Conservation (phyloP, 2,797 vertebrate genomes). For the Pogonophryne albipinna region DNA sequence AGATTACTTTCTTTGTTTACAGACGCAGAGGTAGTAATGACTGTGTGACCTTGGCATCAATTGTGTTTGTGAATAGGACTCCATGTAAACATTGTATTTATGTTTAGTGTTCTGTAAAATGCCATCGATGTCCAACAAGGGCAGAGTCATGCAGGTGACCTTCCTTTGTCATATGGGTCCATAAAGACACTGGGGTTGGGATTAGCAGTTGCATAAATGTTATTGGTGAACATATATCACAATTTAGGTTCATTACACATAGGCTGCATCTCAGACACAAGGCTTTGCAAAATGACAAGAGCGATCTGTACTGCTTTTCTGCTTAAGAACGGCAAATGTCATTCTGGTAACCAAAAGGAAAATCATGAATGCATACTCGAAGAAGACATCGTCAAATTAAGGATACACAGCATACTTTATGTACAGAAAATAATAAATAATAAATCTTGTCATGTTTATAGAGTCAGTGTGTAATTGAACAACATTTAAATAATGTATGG, state of each 20-base stretch:
- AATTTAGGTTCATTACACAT: conserved; percentile 65
- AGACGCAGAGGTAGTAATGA: conserved; percentile 13
- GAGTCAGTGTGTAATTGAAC: not conserved
- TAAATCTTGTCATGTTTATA: not conserved
- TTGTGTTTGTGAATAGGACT: conserved; percentile 46
- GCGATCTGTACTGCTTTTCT: conserved; percentile 44
- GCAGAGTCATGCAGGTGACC: conserved; percentile 46
- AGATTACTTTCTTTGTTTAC: conserved; percentile 15
- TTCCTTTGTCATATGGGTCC: conserved; percentile 37
- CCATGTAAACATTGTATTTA: conserved; percentile 66
- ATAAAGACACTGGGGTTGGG: conserved; percentile 20
- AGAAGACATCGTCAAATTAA: not conserved
- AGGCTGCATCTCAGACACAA: conserved; percentile 39
- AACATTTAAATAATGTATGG: not conserved
- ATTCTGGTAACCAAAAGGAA: not conserved
- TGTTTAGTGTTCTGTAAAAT: conserved; percentile 52
- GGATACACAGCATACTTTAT: not conserved
- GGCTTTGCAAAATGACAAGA: conserved; percentile 22
- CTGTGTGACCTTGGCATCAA: conserved; percentile 55
- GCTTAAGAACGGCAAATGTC: conserved; percentile 22
- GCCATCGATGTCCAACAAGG: conserved; percentile 57
- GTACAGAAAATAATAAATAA: not conserved
- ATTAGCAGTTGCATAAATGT: conserved; percentile 53
- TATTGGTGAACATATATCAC: conserved; percentile 58
- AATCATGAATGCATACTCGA: conserved; percentile 5